Conservation (phyloP, 2,888 invertebrate genomes). For the Melanostoma scalare region DNA sequence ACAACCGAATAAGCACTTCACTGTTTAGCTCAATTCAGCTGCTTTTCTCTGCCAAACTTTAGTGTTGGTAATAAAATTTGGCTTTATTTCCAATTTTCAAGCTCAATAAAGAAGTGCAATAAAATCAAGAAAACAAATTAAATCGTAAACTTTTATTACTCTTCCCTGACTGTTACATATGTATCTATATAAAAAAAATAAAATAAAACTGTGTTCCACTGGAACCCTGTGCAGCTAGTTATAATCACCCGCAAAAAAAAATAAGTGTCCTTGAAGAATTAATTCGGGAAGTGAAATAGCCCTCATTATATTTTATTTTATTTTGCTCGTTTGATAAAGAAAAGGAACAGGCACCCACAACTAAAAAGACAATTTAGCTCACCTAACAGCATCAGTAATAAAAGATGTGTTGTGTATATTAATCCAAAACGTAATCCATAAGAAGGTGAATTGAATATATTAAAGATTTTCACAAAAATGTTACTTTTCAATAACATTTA, state of each 20-base stretch:
- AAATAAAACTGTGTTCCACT: slow-evolving; percentile 16
- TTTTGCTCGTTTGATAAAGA: slow-evolving; percentile 14
- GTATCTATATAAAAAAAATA: slow-evolving; percentile 18
- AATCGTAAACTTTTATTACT: slow-evolving; percentile 62
- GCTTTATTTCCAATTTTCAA: slow-evolving; percentile 55
- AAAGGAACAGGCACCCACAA: not conserved
- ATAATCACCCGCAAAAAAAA: not conserved
- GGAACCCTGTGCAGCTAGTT: slow-evolving; percentile 18
- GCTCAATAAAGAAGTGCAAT: slow-evolving; percentile 49
- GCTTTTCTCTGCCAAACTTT: not conserved
- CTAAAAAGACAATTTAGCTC: slow-evolving; percentile 9
- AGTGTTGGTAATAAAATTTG: slow-evolving; percentile 35
- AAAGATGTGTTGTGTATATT: slow-evolving; percentile 68
- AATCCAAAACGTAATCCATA: slow-evolving; percentile 73
- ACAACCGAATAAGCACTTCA: no score
- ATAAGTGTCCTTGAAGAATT: slow-evolving; percentile 22
- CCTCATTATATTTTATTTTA: not conserved
- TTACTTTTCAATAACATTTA: slow-evolving; percentile 73
- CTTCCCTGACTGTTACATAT: slow-evolving; percentile 7
- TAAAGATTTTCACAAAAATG: slow-evolving; percentile 70
- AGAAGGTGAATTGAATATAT: slow-evolving; percentile 69
- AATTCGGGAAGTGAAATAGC: slow-evolving; percentile 5
- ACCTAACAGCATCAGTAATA: slow-evolving; percentile 72
- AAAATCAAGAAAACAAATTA: slow-evolving; percentile 56
- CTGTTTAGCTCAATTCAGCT: not conserved